Evolutionary conservation across 1,140 invertebrate species (phyloP).

Genomic region (Panulirus ornatus): DNA sequence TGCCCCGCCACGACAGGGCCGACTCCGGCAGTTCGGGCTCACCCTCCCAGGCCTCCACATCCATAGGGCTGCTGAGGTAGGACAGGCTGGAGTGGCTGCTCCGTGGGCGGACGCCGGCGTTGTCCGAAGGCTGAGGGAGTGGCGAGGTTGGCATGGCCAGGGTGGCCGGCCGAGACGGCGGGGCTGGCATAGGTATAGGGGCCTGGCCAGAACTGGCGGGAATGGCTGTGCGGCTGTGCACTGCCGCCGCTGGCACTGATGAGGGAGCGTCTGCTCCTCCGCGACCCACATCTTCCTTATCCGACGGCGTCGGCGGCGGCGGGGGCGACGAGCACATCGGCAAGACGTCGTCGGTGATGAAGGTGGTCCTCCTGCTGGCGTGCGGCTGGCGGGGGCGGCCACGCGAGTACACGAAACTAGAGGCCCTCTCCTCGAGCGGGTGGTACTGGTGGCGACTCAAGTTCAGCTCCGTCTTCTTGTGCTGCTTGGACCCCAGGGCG

Average conservation of each 20-base stretch:
- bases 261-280: neutral
- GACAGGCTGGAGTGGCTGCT: constrained; percentile 69
- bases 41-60: constrained; percentile 63
- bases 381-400: neutral
- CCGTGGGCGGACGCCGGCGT: neutral
- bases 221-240: constrained; percentile 14
- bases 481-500: constrained; percentile 78
- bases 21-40: constrained; percentile 62
- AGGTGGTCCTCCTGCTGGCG: constrained; percentile 26
- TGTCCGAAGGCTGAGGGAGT: constrained; percentile 1
- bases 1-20: constrained; percentile 70
- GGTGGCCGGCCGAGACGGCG: constrained; percentile 42
- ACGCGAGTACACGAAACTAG: constrained; percentile 53
- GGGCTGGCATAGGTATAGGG: constrained; percentile 56
- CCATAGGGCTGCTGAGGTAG: constrained; percentile 70
- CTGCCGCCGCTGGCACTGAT: neutral
- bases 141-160: constrained; percentile 37
- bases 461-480: constrained; percentile 66
- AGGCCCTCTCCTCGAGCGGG: constrained; percentile 45
- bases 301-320: neutral
- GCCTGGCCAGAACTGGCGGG: neutral
- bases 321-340: constrained; percentile 52
- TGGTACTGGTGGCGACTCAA: constrained; percentile 31
- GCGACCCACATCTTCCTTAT: neutral
- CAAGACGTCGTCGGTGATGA: constrained; percentile 60